phyloP scores from a whole-genome alignment of 2,113 vertebrate genomes.

The Solea senegalensis region DNA sequence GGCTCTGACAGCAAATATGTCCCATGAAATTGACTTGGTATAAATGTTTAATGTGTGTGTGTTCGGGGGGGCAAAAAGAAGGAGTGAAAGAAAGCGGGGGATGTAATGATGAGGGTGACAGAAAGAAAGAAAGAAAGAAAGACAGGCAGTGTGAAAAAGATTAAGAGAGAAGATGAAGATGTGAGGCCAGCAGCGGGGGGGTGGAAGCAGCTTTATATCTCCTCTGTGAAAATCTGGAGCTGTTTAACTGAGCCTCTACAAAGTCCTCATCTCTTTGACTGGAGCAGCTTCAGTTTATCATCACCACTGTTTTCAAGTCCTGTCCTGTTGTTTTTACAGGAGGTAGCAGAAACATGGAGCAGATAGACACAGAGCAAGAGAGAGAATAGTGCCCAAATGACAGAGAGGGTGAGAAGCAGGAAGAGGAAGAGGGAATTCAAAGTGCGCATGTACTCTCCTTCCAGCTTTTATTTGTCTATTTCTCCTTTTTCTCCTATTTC shows the following conservation, averaged over 20 bases:
- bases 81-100: conserved; percentile 26
- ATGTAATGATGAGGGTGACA: conserved; percentile 28
- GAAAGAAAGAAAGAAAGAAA: conserved; percentile 36
- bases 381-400: conserved; percentile 32
- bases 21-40: conserved; percentile 72
- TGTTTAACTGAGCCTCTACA: conserved; percentile 48
- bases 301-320: conserved; percentile 27
- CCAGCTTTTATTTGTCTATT: not conserved
- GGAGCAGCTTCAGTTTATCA: conserved; percentile 47
- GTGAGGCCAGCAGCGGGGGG: conserved; percentile 47
- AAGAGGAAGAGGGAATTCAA: conserved; percentile 2
- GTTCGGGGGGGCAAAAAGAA: conserved; percentile 1
- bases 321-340: conserved; percentile 31
- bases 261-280: conserved; percentile 45
- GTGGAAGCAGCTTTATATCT: conserved; percentile 42
- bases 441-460: not conserved
- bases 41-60: conserved; percentile 22
- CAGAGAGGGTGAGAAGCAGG: conserved; percentile 14
- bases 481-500: not conserved
- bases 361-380: conserved; percentile 7
- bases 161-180: conserved; percentile 54
- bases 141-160: conserved; percentile 59
- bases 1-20: conserved; percentile 75
- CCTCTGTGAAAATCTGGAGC: conserved; percentile 62
- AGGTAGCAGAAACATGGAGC: conserved; percentile 30